Evolutionary conservation across 2,888 invertebrate genomes (phyloP), one percentile per base, ranked within the genome.

Genomic region (Piscicola geometra): DNA sequence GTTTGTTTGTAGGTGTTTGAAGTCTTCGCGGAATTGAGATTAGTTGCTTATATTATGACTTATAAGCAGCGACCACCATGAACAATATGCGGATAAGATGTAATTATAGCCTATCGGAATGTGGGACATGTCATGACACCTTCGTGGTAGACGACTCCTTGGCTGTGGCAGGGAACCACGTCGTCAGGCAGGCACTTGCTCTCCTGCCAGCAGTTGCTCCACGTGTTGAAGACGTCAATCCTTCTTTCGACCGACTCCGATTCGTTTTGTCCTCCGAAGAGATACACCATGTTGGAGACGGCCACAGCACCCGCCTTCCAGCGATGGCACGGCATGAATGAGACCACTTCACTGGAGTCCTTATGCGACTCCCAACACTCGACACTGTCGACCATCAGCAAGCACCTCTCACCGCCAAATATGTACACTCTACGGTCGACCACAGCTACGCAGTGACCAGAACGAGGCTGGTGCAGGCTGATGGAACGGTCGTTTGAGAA

Each of bases 191-290:
- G 25, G 28, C 21, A 2, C 2, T 15, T 21, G 0, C 35, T 9
- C 21, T 15, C 1, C n/a, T 64, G 73, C 73, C 73, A 73, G 1
- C 33, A 35, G 25, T 73, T 32, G 35, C 64, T 73, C 73, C 73
- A 73, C n/a, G 52, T 64, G 73, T 73, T 52, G 25, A 73, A 73
- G 21, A 73, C 52, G 25, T 73, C 73, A 1, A 73, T 64, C 35
- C 32, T 41, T 64, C 18, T 64, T 25, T 64, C 64, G 0, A 52
- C 18, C 35, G 35, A 35, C 9, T 15, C 36, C n/a, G 35, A 33
- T 2, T 64, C 36, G 18, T 18, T 33, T 28, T 56, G 41, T 3
- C 73, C 73, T 30, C 73, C 73, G 32, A 73, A 36, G 25, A 73
- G 28, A 36, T 73, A 73, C n/a, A 73, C 52, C 64, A 64, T 33